A percentile compares a stretch with the other conserved stretches of the same genome.
Conservation (phyloP, 1,140 invertebrate genomes). For the Drosophila seguyi region DNA sequence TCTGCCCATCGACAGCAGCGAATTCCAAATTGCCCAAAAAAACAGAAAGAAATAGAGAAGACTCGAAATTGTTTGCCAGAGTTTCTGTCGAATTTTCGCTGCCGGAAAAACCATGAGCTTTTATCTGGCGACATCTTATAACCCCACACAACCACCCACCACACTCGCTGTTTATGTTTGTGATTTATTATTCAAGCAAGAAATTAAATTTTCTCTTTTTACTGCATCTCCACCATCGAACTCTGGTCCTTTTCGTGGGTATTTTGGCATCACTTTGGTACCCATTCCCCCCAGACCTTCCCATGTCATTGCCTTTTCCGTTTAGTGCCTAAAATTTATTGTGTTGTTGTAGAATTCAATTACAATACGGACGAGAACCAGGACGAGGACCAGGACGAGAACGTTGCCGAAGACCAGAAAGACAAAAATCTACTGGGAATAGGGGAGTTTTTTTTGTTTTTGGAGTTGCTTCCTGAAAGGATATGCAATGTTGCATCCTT, state of each 20-base stretch:
- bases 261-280: slow-evolving; percentile 45
- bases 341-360: slow-evolving; percentile 77
- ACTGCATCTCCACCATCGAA: slow-evolving; percentile 48
- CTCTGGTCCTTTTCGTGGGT: slow-evolving; percentile 19
- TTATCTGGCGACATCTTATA: slow-evolving; percentile 70
- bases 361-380: slow-evolving; percentile 43
- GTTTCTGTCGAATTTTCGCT: background rate
- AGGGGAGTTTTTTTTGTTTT: slow-evolving; percentile 11
- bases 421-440: slow-evolving; percentile 27
- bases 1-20: slow-evolving; percentile 71
- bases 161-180: slow-evolving; percentile 72
- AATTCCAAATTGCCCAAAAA: slow-evolving; percentile 65
- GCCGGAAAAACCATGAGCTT: slow-evolving; percentile 38
- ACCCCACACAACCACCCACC: background rate
- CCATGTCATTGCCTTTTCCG: slow-evolving; percentile 28
- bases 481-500: slow-evolving; percentile 73
- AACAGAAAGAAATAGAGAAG: slow-evolving; percentile 1
- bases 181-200: slow-evolving; percentile 84
- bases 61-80: background rate
- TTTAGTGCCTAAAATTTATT: slow-evolving; percentile 79
- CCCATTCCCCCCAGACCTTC: too few species aligned
- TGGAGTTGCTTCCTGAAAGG: slow-evolving; percentile 8
- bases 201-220: slow-evolving; percentile 84
- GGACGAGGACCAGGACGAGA: background rate
- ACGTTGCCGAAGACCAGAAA: slow-evolving; percentile 3